Conservation (phyloP, 2,888 invertebrate species). For the Netelia virgata region DNA sequence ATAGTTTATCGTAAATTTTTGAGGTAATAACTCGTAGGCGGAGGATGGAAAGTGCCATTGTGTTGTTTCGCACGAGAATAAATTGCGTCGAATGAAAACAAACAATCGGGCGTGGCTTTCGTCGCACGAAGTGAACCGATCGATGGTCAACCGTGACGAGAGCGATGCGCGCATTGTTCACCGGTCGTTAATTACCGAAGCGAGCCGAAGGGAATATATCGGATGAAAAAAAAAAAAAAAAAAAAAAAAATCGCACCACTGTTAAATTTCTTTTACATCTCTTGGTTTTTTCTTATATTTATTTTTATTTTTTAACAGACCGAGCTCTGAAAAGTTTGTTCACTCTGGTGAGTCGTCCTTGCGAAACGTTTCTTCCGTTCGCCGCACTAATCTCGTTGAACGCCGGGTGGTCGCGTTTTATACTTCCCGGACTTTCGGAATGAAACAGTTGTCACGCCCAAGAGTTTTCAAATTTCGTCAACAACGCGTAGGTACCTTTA, state of each 20-base stretch:
- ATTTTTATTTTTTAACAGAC: slow-evolving; percentile 8
- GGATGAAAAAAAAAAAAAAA: slow-evolving; percentile 3
- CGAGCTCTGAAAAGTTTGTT: not conserved
- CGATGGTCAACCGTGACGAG: not conserved
- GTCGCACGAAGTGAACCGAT: not conserved
- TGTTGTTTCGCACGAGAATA: not conserved
- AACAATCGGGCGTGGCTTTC: not conserved
- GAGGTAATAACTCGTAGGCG: not conserved
- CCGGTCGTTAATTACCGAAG: slow-evolving; percentile 1
- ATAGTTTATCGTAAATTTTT: not conserved
- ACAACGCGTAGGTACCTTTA: not conserved
- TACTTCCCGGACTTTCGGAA: not conserved
- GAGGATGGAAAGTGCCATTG: slow-evolving; percentile 1
- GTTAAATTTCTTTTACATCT: too few relatives aligned
- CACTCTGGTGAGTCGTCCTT: not conserved
- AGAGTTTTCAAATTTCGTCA: not conserved
- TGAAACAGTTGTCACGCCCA: not conserved
- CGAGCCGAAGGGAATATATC: not conserved
- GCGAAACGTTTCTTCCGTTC: slow-evolving; percentile 23
- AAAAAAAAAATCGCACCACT: too few relatives aligned
- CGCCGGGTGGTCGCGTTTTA: slow-evolving; percentile 1
- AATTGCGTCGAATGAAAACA: not conserved
- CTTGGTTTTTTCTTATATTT: not conserved
- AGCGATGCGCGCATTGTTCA: not conserved
- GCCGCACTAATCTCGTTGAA: not conserved